Evolutionary conservation across 2,113 vertebrate genomes (phyloP).

Genomic region (Andinoacara biseriatus): DNA sequence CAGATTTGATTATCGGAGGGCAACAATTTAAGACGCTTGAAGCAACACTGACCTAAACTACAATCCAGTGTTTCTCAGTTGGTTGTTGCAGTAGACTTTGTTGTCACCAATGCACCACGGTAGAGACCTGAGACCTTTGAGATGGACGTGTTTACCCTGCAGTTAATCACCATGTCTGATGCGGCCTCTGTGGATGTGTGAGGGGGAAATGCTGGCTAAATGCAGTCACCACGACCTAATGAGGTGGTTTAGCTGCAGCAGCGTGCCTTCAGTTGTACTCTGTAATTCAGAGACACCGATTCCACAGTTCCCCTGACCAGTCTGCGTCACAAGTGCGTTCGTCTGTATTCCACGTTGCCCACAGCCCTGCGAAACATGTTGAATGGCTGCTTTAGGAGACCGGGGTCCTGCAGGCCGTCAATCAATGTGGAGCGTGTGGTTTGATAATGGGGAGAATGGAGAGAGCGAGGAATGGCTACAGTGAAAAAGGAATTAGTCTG

Average conservation of each 20-base stretch:
- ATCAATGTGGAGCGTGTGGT: constrained; percentile 69
- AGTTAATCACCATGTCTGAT: constrained; percentile 74
- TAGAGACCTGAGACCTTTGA: constrained; percentile 51
- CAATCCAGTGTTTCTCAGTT: constrained; percentile 44
- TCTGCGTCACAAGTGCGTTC: constrained; percentile 76
- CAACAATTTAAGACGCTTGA: constrained; percentile 18
- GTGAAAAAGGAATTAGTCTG: constrained; percentile 41
- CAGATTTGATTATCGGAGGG: constrained; percentile 38
- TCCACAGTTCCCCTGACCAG: constrained; percentile 65
- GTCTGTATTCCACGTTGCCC: constrained; percentile 65
- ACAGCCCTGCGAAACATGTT: constrained; percentile 68
- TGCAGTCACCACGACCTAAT: constrained; percentile 76
- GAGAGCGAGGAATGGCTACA: constrained; percentile 10
- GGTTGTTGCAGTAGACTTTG: constrained; percentile 48
- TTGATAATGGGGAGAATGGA: constrained; percentile 37
- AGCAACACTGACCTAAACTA: constrained; percentile 29
- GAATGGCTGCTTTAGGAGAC: constrained; percentile 38
- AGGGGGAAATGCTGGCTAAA: constrained; percentile 69
- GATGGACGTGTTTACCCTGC: constrained; percentile 69
- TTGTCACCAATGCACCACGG: constrained; percentile 26
- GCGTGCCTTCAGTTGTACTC: constrained; percentile 58
- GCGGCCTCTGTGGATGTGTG: constrained; percentile 71
- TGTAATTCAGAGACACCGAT: constrained; percentile 73
- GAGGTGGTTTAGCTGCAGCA: constrained; percentile 73
- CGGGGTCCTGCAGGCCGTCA: constrained; percentile 60